phyloP scores from a whole-genome alignment of 2,113 vertebrate species.

The Anarrhichthys ocellatus region DNA sequence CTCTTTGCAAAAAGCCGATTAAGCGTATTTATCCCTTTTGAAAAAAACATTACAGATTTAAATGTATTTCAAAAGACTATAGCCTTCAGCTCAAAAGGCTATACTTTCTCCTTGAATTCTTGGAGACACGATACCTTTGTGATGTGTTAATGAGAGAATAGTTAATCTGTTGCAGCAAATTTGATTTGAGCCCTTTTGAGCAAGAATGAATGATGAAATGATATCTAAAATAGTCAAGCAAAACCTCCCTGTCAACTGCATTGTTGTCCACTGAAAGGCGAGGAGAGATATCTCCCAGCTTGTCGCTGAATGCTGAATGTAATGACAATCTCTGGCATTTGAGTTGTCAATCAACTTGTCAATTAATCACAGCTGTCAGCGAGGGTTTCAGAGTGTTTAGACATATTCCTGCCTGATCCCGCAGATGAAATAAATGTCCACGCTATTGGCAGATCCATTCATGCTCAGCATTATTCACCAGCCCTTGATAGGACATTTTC shows the following conservation, averaged over 20 bases:
- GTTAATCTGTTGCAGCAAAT: constrained; percentile 41
- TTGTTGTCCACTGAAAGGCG: constrained; percentile 24
- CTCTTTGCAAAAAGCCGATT: not conserved
- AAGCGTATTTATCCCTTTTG: not conserved
- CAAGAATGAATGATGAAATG: constrained; percentile 21
- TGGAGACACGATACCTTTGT: not conserved
- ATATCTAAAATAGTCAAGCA: constrained; percentile 26
- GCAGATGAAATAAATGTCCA: constrained; percentile 23
- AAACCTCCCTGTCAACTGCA: constrained; percentile 15
- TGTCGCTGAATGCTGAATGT: constrained; percentile 41
- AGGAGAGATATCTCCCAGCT: constrained; percentile 31
- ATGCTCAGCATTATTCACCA: constrained; percentile 9
- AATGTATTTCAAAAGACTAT: constrained; percentile 27
- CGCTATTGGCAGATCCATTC: constrained; percentile 16
- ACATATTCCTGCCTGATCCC: constrained; percentile 28
- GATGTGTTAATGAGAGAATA: constrained; percentile 21
- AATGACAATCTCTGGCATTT: constrained; percentile 50
- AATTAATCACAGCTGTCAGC: constrained; percentile 60
- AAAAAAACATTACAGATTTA: constrained; percentile 7
- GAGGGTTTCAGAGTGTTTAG: constrained; percentile 18
- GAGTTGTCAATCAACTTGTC: constrained; percentile 68
- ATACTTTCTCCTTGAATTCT: constrained; percentile 11
- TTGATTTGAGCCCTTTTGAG: constrained; percentile 12
- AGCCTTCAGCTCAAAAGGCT: constrained; percentile 3
- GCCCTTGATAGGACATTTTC: constrained; percentile 33